These are phyloP conservation scores for Pseudorhiza aurosa DNA, from an alignment of 30 jellyfish, hydroid and myxozoan genomes.

Conservation along the genomic window DNA sequence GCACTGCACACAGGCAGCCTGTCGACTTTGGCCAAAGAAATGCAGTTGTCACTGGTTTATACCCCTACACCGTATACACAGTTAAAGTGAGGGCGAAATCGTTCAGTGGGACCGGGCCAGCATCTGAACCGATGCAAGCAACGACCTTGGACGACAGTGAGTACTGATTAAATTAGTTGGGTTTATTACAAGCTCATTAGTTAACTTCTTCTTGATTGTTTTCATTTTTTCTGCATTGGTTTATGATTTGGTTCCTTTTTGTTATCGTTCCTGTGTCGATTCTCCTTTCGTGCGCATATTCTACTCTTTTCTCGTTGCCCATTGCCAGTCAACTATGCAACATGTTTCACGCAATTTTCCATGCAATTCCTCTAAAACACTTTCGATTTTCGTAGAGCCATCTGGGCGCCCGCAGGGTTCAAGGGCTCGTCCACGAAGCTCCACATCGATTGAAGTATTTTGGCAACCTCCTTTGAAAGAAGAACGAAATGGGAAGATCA, in stretches of 20 bases:
- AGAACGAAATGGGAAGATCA: constrained; percentile 77
- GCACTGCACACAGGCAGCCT: not conserved
- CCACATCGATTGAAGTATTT: constrained; percentile 83
- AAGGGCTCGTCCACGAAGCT: constrained; percentile 86
- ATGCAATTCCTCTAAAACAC: no score
- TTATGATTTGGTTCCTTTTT: no score
- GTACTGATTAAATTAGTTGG: constrained; percentile 2
- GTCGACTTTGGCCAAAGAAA: constrained; percentile 44
- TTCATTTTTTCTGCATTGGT: no score
- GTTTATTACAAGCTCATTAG: no score
- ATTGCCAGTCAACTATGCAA: no score
- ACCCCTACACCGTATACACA: constrained; percentile 75
- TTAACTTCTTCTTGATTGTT: no score
- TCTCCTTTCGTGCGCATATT: no score
- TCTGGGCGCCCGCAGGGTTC: constrained; percentile 95
- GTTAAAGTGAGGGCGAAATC: constrained; percentile 76
- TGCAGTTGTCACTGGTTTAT: constrained; percentile 43
- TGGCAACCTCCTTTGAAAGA: constrained; percentile 88
- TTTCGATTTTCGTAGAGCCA: constrained; percentile 63
- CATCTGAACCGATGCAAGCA: constrained; percentile 54
- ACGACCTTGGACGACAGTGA: constrained; percentile 86
- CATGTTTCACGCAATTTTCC: no score
- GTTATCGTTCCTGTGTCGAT: no score
- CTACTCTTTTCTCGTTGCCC: no score
- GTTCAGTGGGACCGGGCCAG: constrained; percentile 79